Percentiles rank a stretch among this genome's conserved stretches.
Conservation (phyloP, 2,888 invertebrate genomes). For the Anthrax anthrax region DNA sequence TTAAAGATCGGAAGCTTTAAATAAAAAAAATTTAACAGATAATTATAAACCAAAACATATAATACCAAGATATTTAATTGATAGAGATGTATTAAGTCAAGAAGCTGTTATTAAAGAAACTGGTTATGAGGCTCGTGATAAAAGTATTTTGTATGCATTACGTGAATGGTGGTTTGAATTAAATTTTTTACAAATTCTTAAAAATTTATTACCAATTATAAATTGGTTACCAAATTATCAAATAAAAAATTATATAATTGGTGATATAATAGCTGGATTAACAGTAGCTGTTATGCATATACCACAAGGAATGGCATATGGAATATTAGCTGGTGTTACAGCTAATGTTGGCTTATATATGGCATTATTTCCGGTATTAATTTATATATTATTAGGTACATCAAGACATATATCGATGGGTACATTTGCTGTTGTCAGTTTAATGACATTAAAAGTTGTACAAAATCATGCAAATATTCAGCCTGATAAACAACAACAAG, state of each 20-base stretch:
- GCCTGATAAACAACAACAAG: background rate
- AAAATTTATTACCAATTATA: conserved; percentile 39
- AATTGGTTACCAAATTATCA: conserved; percentile 50
- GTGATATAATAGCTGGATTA: conserved; percentile 67
- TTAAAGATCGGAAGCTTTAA: background rate
- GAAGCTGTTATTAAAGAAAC: conserved; percentile 29
- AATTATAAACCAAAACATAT: conserved; percentile 9
- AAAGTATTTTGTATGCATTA: conserved; percentile 26
- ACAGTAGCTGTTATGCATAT: conserved; percentile 79
- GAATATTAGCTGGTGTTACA: conserved; percentile 49
- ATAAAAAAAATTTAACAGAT: background rate
- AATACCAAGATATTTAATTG: conserved; percentile 25
- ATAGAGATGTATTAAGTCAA: conserved; percentile 28
- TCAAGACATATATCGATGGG: conserved; percentile 74
- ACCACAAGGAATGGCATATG: conserved; percentile 68
- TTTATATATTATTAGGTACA: conserved; percentile 70
- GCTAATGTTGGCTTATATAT: conserved; percentile 60
- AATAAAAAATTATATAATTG: conserved; percentile 42
- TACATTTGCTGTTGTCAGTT: conserved; percentile 66
- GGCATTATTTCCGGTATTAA: conserved; percentile 72
- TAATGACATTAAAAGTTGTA: conserved; percentile 71
- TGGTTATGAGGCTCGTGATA: conserved; percentile 28
- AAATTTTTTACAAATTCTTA: conserved; percentile 24
- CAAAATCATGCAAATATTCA: conserved; percentile 33
- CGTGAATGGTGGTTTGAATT: conserved; percentile 23